Percentiles rank a stretch among this genome's conserved stretches.
Evolutionary conservation across 2,113 vertebrate species (phyloP).

Genomic region (Calyptomena viridis): DNA sequence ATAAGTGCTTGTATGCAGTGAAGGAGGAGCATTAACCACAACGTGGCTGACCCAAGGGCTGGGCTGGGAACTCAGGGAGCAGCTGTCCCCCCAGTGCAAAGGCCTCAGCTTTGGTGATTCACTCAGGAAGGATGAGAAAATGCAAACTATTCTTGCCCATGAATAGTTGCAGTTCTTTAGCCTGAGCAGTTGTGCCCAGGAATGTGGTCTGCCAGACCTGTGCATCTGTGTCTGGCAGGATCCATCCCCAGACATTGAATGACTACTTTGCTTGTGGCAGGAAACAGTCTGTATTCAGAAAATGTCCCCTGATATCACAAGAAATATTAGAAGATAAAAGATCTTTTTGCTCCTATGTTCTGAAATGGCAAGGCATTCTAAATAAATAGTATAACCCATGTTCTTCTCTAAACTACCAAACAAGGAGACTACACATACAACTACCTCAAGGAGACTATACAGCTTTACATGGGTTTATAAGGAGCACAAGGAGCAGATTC

Average conservation of each 20-base stretch:
- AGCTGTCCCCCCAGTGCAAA: not conserved
- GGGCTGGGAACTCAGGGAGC: not conserved
- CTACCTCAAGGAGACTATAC: not conserved
- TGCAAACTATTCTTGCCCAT: not conserved
- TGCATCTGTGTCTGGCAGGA: not conserved
- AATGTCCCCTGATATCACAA: not conserved
- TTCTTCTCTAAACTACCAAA: not conserved
- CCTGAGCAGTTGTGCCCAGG: not conserved
- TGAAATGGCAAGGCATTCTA: not conserved
- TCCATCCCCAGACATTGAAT: not conserved
- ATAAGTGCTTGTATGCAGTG: not conserved
- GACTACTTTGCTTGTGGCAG: not conserved
- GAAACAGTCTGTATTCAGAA: not conserved
- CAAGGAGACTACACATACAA: not conserved
- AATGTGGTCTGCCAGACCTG: not conserved
- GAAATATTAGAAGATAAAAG: not conserved
- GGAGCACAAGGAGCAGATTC: not conserved
- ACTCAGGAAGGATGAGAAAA: not conserved
- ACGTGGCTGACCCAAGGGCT: not conserved
- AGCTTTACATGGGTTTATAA: not conserved
- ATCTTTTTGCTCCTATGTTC: not conserved
- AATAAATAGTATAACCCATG: not conserved
- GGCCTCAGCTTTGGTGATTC: not conserved
- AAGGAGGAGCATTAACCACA: not conserved
- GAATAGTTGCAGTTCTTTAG: not conserved